Evolutionary conservation across 64 coral and sea anemone species (phyloP), one percentile per base, ranked within the genome.

Genomic region (Platygyra sinensis): DNA sequence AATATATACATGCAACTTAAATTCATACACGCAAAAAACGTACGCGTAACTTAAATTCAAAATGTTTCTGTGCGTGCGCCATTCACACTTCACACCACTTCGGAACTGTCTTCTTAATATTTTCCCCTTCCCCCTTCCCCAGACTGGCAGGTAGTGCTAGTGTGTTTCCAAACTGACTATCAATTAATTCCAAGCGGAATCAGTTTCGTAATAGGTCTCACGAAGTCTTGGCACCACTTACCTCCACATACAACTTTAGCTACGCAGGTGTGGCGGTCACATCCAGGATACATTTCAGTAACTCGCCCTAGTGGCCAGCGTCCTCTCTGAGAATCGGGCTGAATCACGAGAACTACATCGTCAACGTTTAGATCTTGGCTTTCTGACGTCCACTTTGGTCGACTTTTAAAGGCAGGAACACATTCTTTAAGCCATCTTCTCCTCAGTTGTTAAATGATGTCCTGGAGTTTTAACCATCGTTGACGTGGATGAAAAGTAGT

Each of bases 391-490:
- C 62, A 67, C 62, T 67, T 67, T 67, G 62, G 62, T 67, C 14
- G 14, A 17, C 12, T 67, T 2, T 67, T 67, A 67, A 67, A 17
- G 17, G 62, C 62, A n/a, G 24, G 62, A 67, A 22, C 24, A 19
- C 62, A 67, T 42, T 75, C 73, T 75, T 38, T 36, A 0, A 75
- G 73, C 73, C 30, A 38, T 19, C 73, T 75, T 19, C 73, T 75
- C 30, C 73, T 18, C 30, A 75, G 33, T 75, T 2, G 32, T 10
- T 6, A 46, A 33, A 42, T 16, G 1, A 39, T 75, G 3, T 75
- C 73, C n/a, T 83, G 57, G 55, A 83, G 57, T 16, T 69, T 85
- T 67, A 17, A 17, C 81, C 81, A 67, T 13, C 60, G 80, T 75
- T 75, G 30, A 1, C 73, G 73, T 2, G 73, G 73, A 64, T 67